Percentiles rank a stretch among this genome's conserved stretches.
These are phyloP conservation scores for Lepus townsendii DNA, from an alignment of 2,797 vertebrate species.

Conservation along the genomic window DNA sequence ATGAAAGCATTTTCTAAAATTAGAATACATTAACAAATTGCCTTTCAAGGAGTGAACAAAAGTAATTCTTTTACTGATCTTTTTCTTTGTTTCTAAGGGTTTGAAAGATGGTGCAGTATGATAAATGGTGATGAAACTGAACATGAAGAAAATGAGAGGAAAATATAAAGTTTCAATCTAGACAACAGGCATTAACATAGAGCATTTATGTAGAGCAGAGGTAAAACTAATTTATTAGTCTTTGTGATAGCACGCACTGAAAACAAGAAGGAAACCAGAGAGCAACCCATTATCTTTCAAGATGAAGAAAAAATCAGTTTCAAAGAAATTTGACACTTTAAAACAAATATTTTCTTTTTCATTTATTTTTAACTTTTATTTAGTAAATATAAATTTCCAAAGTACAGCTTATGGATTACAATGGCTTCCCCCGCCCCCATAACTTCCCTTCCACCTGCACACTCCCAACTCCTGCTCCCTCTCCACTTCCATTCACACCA, in stretches of 20 bases:
- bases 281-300: neutral
- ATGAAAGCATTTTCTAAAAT: conserved; percentile 44
- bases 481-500: too few species aligned
- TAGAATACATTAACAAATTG: conserved; percentile 55
- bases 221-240: neutral
- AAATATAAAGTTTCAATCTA: conserved; percentile 21
- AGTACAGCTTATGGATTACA: too few species aligned
- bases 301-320: neutral
- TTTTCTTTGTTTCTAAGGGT: neutral
- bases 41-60: conserved; percentile 24
- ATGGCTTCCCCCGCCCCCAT: too few species aligned
- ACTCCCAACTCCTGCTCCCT: too few species aligned
- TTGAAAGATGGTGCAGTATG: neutral
- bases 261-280: neutral
- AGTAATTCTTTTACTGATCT: conserved; percentile 48
- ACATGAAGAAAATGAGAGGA: neutral
- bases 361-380: neutral
- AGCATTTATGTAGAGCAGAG: neutral
- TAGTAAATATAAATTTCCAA: too few species aligned
- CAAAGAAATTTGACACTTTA: neutral
- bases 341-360: neutral
- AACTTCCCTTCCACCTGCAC: too few species aligned
- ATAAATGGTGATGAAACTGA: conserved; percentile 31
- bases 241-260: neutral
- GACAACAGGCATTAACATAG: neutral